These are phyloP conservation scores for Mythimna ferrago DNA, from an alignment of 2,888 invertebrate genomes.

Conservation along the genomic window DNA sequence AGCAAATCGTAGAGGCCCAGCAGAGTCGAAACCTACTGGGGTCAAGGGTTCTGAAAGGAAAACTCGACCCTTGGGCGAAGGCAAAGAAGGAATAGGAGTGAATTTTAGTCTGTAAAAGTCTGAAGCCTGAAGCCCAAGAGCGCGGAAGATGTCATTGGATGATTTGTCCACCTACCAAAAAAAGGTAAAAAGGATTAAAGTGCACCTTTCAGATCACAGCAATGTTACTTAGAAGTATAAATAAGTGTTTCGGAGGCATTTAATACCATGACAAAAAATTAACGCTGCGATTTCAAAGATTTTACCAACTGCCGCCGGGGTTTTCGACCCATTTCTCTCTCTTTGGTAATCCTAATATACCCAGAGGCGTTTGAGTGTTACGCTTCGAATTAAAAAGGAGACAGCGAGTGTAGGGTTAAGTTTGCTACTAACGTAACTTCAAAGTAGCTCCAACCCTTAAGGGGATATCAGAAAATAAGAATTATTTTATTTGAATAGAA, in stretches of 20 bases:
- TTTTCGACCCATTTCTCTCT: constrained; percentile 37
- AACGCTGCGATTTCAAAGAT: constrained; percentile 54
- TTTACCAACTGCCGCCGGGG: constrained; percentile 47
- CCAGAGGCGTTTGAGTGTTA: constrained; percentile 60
- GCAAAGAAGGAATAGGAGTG: too few species aligned
- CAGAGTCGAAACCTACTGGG: too few species aligned
- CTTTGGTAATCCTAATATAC: constrained; percentile 53
- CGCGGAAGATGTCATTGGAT: too few species aligned
- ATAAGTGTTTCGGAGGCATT: constrained; percentile 23
- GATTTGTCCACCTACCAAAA: too few species aligned
- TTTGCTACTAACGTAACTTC: constrained; percentile 34
- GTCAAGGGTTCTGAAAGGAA: too few species aligned
- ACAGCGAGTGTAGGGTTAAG: constrained; percentile 51
- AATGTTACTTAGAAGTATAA: not conserved
- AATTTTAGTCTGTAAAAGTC: too few species aligned
- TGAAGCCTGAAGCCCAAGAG: too few species aligned
- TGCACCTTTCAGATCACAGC: not conserved
- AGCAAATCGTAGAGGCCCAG: too few species aligned
- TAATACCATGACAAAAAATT: constrained; percentile 56
- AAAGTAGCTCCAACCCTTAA: constrained; percentile 15
- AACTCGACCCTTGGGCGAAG: too few species aligned
- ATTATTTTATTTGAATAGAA: constrained; percentile 9
- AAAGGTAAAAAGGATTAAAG: not conserved
- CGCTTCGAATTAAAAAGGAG: constrained; percentile 48
- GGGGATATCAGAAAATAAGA: constrained; percentile 12